These are phyloP conservation scores for Dorcus hopei DNA, from an alignment of 2,888 invertebrate species.

Conservation along the genomic window DNA sequence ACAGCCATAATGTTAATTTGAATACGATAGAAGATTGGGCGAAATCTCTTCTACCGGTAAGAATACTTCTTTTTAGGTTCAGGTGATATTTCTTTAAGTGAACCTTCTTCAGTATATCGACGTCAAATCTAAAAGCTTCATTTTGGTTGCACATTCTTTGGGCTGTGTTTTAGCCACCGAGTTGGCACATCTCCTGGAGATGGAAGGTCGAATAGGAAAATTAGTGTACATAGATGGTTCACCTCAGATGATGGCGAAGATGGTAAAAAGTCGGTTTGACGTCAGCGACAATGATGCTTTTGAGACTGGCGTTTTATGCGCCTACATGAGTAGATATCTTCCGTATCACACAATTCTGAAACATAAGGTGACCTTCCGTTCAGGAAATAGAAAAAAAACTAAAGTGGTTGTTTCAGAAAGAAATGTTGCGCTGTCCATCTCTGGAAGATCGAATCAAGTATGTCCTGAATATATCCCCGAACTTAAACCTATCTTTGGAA, in stretches of 20 bases:
- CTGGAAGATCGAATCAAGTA: slow-evolving; percentile 10
- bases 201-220: slow-evolving; percentile 56
- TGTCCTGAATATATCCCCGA: slow-evolving; percentile 31
- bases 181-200: slow-evolving; percentile 67
- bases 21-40: slow-evolving; percentile 55
- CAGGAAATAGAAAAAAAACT: too few species aligned
- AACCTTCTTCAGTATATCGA: too few species aligned
- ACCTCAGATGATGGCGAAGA: slow-evolving; percentile 60
- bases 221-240: slow-evolving; percentile 76
- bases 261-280: slow-evolving; percentile 49
- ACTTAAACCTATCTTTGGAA: slow-evolving; percentile 41
- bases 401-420: too few species aligned
- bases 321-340: slow-evolving; percentile 48
- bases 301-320: slow-evolving; percentile 55
- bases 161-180: slow-evolving; percentile 75
- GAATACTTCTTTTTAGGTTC: slow-evolving; percentile 9
- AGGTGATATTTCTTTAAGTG: too few species aligned
- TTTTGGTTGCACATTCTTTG: slow-evolving; percentile 81
- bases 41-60: slow-evolving; percentile 54
- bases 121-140: slow-evolving; percentile 49
- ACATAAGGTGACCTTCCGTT: slow-evolving; percentile 9
- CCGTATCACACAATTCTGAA: slow-evolving; percentile 12
- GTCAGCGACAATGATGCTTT: slow-evolving; percentile 50
- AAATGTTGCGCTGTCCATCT: background rate
- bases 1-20: slow-evolving; percentile 45